Evolutionary conservation across 2,113 vertebrate genomes (phyloP), one percentile per base, ranked within the genome.

Genomic region (Solea solea): DNA sequence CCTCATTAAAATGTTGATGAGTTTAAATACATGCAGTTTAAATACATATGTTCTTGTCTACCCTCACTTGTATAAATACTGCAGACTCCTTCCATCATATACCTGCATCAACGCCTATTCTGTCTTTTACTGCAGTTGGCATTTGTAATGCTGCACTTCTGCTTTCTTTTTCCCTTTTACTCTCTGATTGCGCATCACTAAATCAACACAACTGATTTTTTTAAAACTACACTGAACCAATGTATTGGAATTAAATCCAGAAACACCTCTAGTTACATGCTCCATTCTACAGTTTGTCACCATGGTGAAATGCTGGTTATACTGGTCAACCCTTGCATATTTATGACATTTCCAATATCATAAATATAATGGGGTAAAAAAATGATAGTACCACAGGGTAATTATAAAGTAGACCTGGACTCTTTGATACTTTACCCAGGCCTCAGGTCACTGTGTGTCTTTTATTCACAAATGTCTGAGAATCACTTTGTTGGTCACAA

Each of bases 371-470:
- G 21, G 21, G 21, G 21, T 1, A 48, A 11, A 11, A 69, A 76
- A 64, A 40, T 59, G 65, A 88, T 78, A 71, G 71, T 83, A 49
- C 69, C 13, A 48, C 9, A 9, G 25, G 1, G 60, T 60, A 67
- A 44, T 46, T 56, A 48, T 52, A 70, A 76, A 53, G 15, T 69
- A n/a, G 50, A 16, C 9, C 16, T 55, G 9, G 60, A 21, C 15
- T 56, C 61, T 80, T 69, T 69, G 28, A 34, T 54, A 25, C 34
- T 39, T 15, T 41, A 14, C 53, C 56, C 8, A 14, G 14, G 8
- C 45, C 45, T 13, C 12, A 48, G 14, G 11, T 48, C 11, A 14
- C 5, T 11, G 11, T 13, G 12, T 14, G 9, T 46, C 44, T 46
- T 46, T 44, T 45, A 13, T 48, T 48, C 14, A 48, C 45, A 13